A percentile compares a stretch with the other conserved stretches of the same genome.
phyloP scores from a whole-genome alignment of 2,888 invertebrate genomes.

The Rotaria sp. region DNA sequence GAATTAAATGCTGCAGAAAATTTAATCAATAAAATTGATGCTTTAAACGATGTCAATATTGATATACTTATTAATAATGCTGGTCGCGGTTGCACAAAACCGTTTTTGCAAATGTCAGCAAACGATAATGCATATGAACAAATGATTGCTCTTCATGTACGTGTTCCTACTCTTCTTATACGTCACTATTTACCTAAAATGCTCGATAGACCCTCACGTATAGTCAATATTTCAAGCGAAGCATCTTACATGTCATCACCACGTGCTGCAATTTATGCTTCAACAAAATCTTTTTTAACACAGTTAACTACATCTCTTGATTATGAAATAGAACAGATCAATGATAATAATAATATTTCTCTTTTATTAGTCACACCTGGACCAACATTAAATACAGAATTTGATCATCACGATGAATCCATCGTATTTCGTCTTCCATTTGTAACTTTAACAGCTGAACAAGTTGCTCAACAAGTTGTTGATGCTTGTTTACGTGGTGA shows the following conservation, averaged over 20 bases:
- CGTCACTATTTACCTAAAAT: conserved; percentile 22
- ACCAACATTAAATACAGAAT: neutral
- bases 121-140: neutral
- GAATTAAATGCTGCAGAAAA: neutral
- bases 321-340: conserved; percentile 5
- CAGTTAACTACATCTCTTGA: neutral
- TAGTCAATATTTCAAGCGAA: conserved; percentile 10
- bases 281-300: conserved; percentile 21
- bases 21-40: neutral
- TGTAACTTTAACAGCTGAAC: neutral
- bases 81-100: neutral
- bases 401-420: neutral
- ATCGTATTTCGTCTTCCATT: conserved; percentile 11
- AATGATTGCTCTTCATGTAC: neutral
- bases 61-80: conserved; percentile 20
- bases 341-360: neutral
- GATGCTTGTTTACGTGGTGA: conserved; percentile 4
- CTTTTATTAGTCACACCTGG: neutral
- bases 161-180: neutral
- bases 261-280: neutral
- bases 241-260: conserved; percentile 7
- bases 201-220: neutral
- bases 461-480: neutral
- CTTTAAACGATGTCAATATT: neutral
- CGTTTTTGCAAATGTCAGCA: neutral